Evolutionary conservation across 1,140 invertebrate species (phyloP).

Genomic region (silkworm (Bombyx mori)): DNA sequence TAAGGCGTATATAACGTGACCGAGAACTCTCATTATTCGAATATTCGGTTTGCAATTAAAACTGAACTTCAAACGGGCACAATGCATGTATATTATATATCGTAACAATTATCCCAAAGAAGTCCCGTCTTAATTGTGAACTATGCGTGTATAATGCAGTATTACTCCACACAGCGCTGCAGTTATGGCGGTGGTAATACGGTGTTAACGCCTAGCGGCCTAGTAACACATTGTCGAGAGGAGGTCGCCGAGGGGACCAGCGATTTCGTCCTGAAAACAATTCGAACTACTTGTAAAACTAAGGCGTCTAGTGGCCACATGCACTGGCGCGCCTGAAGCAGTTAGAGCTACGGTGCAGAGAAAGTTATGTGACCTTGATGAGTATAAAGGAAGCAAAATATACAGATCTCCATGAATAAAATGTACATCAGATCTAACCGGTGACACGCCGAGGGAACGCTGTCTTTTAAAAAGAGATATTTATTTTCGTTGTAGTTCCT

Average conservation of each 20-base stretch:
- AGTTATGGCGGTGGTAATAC: slow-evolving; percentile 33
- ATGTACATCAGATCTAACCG: slow-evolving; percentile 39
- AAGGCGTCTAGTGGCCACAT: slow-evolving; percentile 19
- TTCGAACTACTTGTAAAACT: slow-evolving; percentile 50
- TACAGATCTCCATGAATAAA: slow-evolving; percentile 56
- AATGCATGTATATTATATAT: no score
- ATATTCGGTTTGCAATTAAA: no score
- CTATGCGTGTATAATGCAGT: no score
- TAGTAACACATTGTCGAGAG: slow-evolving; percentile 74
- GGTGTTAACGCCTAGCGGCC: slow-evolving; percentile 30
- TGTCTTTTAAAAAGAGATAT: not conserved
- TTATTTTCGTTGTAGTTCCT: slow-evolving; percentile 1
- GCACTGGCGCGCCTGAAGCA: slow-evolving; percentile 39
- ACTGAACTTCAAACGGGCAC: no score
- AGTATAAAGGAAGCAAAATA: slow-evolving; percentile 47
- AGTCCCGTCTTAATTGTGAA: no score
- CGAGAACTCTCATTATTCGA: no score
- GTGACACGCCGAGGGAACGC: slow-evolving; percentile 9
- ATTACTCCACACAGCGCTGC: no score
- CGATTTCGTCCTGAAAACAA: slow-evolving; percentile 68
- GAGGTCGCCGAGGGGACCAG: slow-evolving; percentile 71
- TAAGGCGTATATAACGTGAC: slow-evolving; percentile 1
- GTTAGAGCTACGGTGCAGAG: slow-evolving; percentile 55
- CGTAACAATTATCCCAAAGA: no score
- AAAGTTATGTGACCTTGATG: slow-evolving; percentile 43